These are phyloP conservation scores for Hydrochoerus hydrochaeris DNA, from an alignment of 2,113 vertebrate genomes.

Conservation along the genomic window DNA sequence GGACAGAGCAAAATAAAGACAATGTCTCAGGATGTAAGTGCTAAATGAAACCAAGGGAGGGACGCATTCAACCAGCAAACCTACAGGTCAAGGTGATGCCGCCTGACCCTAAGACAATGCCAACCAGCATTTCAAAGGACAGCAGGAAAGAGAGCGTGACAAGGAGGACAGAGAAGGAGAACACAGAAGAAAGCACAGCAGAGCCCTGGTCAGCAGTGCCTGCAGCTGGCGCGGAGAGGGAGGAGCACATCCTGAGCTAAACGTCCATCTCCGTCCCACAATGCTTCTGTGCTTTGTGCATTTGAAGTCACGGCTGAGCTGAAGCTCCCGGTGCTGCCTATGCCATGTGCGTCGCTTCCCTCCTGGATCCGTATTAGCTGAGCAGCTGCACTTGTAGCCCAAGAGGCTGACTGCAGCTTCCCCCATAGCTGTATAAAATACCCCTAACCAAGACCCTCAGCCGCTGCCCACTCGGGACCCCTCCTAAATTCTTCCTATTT, in stretches of 20 bases:
- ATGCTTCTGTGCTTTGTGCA: background rate
- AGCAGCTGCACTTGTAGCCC: background rate
- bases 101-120: accelerated
- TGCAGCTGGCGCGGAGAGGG: background rate
- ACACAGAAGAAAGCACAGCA: background rate
- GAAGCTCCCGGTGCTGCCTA: background rate
- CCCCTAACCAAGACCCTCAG: background rate
- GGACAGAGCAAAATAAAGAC: background rate
- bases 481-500: background rate
- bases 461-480: background rate
- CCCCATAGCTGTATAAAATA: background rate
- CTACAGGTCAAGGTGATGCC: background rate
- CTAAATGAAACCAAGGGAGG: background rate
- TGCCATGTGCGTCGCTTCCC: background rate
- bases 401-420: background rate
- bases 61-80: background rate
- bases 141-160: background rate
- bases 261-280: too few species aligned
- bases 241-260: background rate
- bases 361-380: background rate
- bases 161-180: background rate
- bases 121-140: background rate
- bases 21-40: background rate
- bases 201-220: accelerated
- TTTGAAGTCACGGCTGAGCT: background rate